Percentiles rank a stretch among this genome's conserved stretches.
Evolutionary conservation across 2,888 invertebrate species (phyloP).

Genomic region (Pristionchus fissidentatus): DNA sequence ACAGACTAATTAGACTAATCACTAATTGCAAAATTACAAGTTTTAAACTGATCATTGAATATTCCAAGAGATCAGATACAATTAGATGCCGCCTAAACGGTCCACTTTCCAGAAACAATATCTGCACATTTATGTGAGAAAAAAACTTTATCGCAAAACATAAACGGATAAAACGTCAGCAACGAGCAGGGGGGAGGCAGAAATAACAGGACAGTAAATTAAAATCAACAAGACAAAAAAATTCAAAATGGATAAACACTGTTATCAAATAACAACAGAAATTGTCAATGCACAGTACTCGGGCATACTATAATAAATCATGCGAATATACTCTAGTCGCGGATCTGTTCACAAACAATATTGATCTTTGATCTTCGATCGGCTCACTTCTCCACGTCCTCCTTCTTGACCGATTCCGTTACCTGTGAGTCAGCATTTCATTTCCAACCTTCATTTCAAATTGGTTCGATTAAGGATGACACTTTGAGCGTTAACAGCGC

Average conservation of each 20-base stretch:
- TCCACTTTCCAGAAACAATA: not conserved
- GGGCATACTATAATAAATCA: not conserved
- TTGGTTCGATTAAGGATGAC: not conserved
- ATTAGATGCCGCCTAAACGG: too few species aligned
- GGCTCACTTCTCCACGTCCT: too few species aligned
- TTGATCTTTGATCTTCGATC: too few species aligned
- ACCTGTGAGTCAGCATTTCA: too few species aligned
- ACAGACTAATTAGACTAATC: not conserved
- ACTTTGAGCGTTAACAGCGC: not conserved
- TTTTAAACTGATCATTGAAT: not conserved
- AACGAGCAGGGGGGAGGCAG: not conserved
- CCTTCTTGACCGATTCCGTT: too few species aligned
- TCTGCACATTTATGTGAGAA: too few species aligned
- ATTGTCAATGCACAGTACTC: not conserved
- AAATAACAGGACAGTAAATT: not conserved
- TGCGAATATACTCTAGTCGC: too few species aligned
- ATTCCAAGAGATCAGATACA: too few species aligned
- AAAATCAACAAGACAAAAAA: not conserved
- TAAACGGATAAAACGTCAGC: not conserved
- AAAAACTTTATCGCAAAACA: not conserved
- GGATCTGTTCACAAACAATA: not conserved
- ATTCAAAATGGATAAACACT: not conserved
- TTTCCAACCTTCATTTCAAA: not conserved
- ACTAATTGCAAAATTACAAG: not conserved
- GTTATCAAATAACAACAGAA: not conserved